A percentile compares a stretch with the other conserved stretches of the same genome.
Conservation (phyloP, 1,140 invertebrate genomes). For the Tetranychus urticae region DNA sequence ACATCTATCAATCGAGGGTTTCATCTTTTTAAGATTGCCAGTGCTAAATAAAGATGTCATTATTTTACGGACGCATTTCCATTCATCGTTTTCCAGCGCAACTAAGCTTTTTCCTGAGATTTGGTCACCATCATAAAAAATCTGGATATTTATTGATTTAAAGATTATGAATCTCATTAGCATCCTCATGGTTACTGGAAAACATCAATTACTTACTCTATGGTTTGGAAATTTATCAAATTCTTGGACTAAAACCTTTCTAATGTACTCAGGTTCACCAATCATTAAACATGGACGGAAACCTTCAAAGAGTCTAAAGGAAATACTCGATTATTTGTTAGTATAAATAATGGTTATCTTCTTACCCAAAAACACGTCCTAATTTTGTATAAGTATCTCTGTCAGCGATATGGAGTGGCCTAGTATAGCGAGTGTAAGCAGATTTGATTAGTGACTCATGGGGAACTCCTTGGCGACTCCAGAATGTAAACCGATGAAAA, state of each 20-base stretch:
- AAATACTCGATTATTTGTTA: too few species aligned
- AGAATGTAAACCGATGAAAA: too few species aligned
- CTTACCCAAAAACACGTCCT: too few species aligned
- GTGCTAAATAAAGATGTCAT: conserved; percentile 29
- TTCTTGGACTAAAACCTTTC: conserved; percentile 6
- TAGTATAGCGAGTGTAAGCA: too few species aligned
- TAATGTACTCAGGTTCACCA: conserved; percentile 1
- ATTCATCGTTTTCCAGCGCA: conserved; percentile 23
- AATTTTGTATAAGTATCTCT: too few species aligned
- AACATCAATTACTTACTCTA: neutral
- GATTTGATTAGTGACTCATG: too few species aligned
- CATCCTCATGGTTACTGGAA: neutral
- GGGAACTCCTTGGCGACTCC: too few species aligned
- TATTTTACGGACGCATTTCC: conserved; percentile 27
- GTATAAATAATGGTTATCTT: too few species aligned
- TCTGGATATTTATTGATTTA: neutral
- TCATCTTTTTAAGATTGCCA: conserved; percentile 2
- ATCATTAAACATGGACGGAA: neutral
- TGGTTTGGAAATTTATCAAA: conserved; percentile 3
- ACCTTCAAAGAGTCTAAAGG: neutral
- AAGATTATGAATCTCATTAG: neutral
- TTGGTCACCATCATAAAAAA: neutral
- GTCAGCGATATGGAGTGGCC: too few species aligned
- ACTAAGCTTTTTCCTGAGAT: conserved; percentile 23
- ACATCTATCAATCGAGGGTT: neutral